Conservation (phyloP, 2,888 invertebrate genomes). For the Yponomeuta malinellus region DNA sequence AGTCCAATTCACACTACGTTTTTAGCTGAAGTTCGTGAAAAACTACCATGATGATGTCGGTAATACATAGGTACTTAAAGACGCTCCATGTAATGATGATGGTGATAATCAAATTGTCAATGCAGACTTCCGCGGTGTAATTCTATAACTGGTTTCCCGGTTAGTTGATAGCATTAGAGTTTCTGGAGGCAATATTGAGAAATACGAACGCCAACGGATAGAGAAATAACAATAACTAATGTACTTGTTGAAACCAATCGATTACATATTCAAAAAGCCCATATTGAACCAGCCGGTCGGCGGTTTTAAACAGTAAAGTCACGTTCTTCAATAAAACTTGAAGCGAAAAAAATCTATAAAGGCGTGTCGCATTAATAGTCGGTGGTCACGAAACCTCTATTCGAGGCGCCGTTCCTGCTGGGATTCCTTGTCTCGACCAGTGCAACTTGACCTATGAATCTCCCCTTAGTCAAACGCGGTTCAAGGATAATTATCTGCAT, state of each 20-base stretch:
- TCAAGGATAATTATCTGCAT: constrained; percentile 28
- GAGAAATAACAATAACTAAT: not conserved
- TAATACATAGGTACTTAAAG: constrained; percentile 68
- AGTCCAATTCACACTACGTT: constrained; percentile 66
- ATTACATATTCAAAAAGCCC: constrained; percentile 37
- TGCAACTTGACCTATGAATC: constrained; percentile 34
- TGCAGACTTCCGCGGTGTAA: constrained; percentile 60
- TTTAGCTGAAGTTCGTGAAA: constrained; percentile 72
- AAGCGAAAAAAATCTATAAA: constrained; percentile 53
- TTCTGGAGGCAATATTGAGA: constrained; percentile 6
- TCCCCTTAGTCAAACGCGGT: constrained; percentile 17
- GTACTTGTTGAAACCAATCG: constrained; percentile 12
- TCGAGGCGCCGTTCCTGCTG: constrained; percentile 69
- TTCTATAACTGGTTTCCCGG: constrained; percentile 52
- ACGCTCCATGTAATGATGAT: constrained; percentile 46
- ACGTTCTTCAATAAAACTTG: constrained; percentile 48
- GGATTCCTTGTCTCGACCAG: constrained; percentile 46
- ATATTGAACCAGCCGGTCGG: constrained; percentile 52
- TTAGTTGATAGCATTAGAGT: constrained; percentile 7
- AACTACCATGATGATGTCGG: constrained; percentile 66
- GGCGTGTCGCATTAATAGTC: constrained; percentile 52
- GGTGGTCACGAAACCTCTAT: constrained; percentile 64
- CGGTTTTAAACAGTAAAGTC: constrained; percentile 53
- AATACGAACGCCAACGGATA: constrained; percentile 5
- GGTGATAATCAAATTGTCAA: constrained; percentile 65